These are phyloP conservation scores for Gila robusta DNA, from an alignment of 2,797 vertebrate species.

Conservation along the genomic window DNA sequence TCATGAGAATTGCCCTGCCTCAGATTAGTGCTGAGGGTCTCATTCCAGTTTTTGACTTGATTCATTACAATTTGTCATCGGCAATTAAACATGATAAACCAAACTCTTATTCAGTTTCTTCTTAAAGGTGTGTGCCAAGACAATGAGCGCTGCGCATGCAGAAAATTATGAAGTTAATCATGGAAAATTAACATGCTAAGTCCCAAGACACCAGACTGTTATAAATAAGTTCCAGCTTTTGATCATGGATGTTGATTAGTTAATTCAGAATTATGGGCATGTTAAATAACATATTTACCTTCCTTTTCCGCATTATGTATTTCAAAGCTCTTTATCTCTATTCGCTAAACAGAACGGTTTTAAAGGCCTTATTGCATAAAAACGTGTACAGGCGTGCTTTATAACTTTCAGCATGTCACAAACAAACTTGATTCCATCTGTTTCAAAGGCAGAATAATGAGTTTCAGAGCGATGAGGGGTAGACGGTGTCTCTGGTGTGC, in stretches of 20 bases:
- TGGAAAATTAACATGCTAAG: not conserved
- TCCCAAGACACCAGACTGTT: not conserved
- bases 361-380: not conserved
- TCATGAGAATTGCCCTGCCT: not conserved
- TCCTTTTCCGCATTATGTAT: not conserved
- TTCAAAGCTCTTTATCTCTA: not conserved
- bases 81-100: slow-evolving; percentile 33
- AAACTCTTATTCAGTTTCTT: not conserved
- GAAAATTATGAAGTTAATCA: slow-evolving; percentile 23
- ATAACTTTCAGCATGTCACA: slow-evolving; percentile 2
- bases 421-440: slow-evolving; percentile 22
- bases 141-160: not conserved
- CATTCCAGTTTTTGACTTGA: slow-evolving; percentile 14
- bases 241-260: not conserved
- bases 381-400: not conserved
- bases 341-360: not conserved
- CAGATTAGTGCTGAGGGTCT: not conserved
- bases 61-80: not conserved
- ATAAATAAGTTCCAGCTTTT: not conserved
- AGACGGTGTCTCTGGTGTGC: slow-evolving; percentile 29
- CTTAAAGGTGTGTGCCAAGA: slow-evolving; percentile 35
- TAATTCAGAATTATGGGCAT: not conserved
- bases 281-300: not conserved
- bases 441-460: slow-evolving; percentile 31
- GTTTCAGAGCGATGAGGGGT: not conserved